Base-by-base conservation (phyloP, 2,888 invertebrate species). In the Ophion obscuratus region DNA sequence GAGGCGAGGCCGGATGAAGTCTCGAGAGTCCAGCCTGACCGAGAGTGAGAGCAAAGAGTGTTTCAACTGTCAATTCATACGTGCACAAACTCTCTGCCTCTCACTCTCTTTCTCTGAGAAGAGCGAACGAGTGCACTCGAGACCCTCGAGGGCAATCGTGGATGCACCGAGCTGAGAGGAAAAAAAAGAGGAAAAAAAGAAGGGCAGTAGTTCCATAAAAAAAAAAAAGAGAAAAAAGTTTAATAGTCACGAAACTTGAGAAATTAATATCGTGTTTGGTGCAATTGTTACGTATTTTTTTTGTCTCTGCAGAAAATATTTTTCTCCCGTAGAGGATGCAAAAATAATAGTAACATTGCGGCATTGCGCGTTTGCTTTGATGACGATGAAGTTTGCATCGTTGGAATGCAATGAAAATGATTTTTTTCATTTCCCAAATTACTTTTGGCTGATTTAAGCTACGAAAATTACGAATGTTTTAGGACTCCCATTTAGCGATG, bases 1-100 rank as follows among this genome's bases (percentile, higher is more conserved):
- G 84, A 70, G 84, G 77, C 83, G 83, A 86, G 86, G 71, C 83
- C 82, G 83, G 83, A 85, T 85, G 74, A 83, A 78, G 84, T 81
- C 86, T 86, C 85, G 80, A 83, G 85, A 86, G 83, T 83, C 77
- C 85, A 77, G 70, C 68, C 76, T 68, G 85, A 80, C 75, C 73
- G 83, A 86, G 76, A 84, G 73, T 67, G 76, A 81, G 81, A 85
- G 82, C 70, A 81, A 75, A 83, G 83, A 80, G 83, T 53, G 57
- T 80, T 80, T 70, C 82, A 68, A 86, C 83, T 83, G 80, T 86
- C 83, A 75, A 83, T 83, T 85, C 85, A 85, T 80, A 83, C 67
- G 53, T 67, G 73, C 44, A 27, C 47, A 67, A 53, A 40, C 73
- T 66, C 82, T 85, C 79, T n/a, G 40, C 27, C 31, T 24, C 40